Evolutionary conservation across 1,140 invertebrate genomes (phyloP).

Genomic region (Papilio machaon): DNA sequence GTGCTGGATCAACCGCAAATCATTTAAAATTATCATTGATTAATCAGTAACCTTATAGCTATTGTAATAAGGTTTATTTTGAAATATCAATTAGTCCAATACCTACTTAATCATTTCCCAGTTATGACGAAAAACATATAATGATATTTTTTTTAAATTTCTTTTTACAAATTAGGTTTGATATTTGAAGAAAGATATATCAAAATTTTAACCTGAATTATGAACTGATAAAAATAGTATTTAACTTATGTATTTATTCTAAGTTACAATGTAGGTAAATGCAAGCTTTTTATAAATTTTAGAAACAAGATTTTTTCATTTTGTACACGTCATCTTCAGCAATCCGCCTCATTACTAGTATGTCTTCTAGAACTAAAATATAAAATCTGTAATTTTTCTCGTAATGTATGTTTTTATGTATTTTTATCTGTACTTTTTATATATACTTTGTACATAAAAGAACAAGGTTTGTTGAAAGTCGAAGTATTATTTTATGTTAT

Average conservation of each 20-base stretch:
- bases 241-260: background rate
- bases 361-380: background rate
- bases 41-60: constrained; percentile 13
- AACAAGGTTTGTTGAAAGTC: background rate
- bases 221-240: constrained; percentile 15
- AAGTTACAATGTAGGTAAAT: background rate
- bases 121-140: background rate
- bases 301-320: background rate
- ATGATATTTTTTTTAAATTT: background rate
- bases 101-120: constrained; percentile 23
- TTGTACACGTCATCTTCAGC: background rate
- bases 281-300: background rate
- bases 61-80: constrained; percentile 17
- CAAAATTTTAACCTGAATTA: background rate
- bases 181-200: background rate
- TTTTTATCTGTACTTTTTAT: background rate
- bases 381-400: background rate
- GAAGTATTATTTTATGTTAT: background rate
- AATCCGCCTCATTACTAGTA: background rate
- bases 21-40: background rate
- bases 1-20: constrained; percentile 31
- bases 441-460: background rate
- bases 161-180: background rate
- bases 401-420: background rate
- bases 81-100: background rate